phyloP scores from a whole-genome alignment of 2,888 invertebrate genomes.

The Nesidiocoris tenuis region DNA sequence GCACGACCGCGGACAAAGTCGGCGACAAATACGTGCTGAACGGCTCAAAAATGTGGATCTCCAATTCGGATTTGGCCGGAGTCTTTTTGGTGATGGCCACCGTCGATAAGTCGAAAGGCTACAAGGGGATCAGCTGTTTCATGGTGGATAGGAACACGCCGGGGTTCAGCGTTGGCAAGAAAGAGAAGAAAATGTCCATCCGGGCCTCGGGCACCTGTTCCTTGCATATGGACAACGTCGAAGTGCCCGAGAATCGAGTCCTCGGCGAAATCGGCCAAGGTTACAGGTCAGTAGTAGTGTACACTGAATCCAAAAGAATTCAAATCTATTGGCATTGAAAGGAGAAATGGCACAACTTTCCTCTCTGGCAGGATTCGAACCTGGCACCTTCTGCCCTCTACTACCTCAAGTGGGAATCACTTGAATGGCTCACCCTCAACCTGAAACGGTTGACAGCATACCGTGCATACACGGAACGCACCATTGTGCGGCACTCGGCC shows the following conservation, averaged over 20 bases:
- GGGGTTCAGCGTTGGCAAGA: conserved; percentile 85
- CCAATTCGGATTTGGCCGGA: conserved; percentile 90
- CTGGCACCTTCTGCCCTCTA: too few relatives aligned
- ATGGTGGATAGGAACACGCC: conserved; percentile 85
- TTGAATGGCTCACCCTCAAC: too few relatives aligned
- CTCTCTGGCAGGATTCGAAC: too few relatives aligned
- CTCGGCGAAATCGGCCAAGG: conserved; percentile 88
- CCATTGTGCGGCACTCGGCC: too few relatives aligned
- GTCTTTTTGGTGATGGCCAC: conserved; percentile 94
- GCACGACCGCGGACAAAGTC: conserved; percentile 86
- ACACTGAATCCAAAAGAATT: too few relatives aligned
- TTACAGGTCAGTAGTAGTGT: conserved; percentile 71
- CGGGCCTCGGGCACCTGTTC: conserved; percentile 92
- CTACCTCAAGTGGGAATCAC: too few relatives aligned
- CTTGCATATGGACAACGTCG: conserved; percentile 89
- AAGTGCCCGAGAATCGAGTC: conserved; percentile 75
- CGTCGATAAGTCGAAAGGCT: conserved; percentile 83
- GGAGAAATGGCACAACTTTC: too few relatives aligned
- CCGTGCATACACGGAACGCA: too few relatives aligned
- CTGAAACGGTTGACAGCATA: too few relatives aligned
- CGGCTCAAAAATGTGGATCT: conserved; percentile 98
- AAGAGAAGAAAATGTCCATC: conserved; percentile 91
- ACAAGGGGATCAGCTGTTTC: conserved; percentile 94
- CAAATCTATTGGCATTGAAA: too few relatives aligned
- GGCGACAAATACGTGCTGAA: conserved; percentile 74